A percentile compares a stretch with the other conserved stretches of the same genome.
phyloP scores from a whole-genome alignment of 2,113 vertebrate genomes.

The Sapajus apella region DNA sequence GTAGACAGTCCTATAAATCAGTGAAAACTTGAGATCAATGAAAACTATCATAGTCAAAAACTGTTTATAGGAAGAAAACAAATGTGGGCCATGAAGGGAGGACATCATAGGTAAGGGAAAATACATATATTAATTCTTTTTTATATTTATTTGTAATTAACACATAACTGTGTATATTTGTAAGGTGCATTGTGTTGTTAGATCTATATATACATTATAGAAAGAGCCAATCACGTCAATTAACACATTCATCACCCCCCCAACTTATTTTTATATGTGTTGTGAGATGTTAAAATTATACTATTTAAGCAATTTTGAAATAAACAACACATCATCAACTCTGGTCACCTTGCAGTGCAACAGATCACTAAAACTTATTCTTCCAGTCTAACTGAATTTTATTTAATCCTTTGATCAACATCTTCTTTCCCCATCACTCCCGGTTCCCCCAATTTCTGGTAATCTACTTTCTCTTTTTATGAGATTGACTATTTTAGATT shows the following conservation, averaged over 20 bases:
- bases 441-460: not conserved
- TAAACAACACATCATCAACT: not conserved
- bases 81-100: not conserved
- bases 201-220: not conserved
- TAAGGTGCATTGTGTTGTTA: not conserved
- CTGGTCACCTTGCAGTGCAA: not conserved
- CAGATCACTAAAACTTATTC: not conserved
- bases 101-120: not conserved
- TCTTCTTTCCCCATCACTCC: not conserved
- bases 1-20: not conserved
- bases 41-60: not conserved
- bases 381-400: not conserved
- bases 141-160: not conserved
- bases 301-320: not conserved
- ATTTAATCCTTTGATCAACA: not conserved
- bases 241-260: not conserved
- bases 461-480: not conserved
- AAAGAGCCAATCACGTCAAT: not conserved
- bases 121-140: not conserved
- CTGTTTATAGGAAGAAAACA: not conserved
- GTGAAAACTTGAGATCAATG: not conserved
- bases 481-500: not conserved
- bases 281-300: not conserved
- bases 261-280: not conserved
- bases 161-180: not conserved